These are phyloP conservation scores for Myiagra hebetior DNA, from an alignment of 2,113 vertebrate species.

Conservation along the genomic window DNA sequence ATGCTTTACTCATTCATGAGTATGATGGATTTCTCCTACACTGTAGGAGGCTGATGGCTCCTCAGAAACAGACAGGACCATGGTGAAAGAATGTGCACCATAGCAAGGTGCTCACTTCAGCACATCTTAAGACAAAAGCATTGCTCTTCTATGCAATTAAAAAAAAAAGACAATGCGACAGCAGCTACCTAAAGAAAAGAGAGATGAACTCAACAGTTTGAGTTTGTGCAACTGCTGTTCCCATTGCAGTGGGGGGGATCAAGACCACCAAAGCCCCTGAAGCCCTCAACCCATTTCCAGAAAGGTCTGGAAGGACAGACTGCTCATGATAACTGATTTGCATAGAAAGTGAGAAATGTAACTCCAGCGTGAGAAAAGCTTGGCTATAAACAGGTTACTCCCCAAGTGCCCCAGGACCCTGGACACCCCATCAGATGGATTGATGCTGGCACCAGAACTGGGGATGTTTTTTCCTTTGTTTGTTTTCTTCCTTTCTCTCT, in stretches of 20 bases:
- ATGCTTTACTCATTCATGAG: not conserved
- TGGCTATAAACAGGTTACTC: not conserved
- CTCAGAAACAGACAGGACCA: not conserved
- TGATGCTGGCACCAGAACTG: not conserved
- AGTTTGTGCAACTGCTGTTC: not conserved
- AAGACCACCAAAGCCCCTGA: not conserved
- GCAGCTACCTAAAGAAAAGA: not conserved
- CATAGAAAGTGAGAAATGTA: rapidly evolving
- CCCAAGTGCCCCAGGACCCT: not conserved
- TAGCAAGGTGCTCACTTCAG: not conserved
- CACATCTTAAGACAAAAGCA: not conserved
- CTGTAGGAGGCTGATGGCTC: not conserved
- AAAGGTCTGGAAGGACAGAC: not conserved
- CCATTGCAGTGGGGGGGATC: not conserved
- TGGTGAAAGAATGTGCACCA: not conserved
- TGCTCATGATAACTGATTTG: not conserved
- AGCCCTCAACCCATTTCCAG: not conserved
- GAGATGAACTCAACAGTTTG: not conserved
- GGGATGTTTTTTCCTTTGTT: not conserved
- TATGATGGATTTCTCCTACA: not conserved
- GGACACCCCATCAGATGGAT: not conserved
- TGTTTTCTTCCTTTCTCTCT: not conserved
- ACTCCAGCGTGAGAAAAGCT: not conserved
- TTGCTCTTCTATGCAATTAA: not conserved
- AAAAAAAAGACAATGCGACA: not conserved